These are phyloP conservation scores for Agrotis puta DNA, from an alignment of 2,888 invertebrate genomes.

Conservation along the genomic window DNA sequence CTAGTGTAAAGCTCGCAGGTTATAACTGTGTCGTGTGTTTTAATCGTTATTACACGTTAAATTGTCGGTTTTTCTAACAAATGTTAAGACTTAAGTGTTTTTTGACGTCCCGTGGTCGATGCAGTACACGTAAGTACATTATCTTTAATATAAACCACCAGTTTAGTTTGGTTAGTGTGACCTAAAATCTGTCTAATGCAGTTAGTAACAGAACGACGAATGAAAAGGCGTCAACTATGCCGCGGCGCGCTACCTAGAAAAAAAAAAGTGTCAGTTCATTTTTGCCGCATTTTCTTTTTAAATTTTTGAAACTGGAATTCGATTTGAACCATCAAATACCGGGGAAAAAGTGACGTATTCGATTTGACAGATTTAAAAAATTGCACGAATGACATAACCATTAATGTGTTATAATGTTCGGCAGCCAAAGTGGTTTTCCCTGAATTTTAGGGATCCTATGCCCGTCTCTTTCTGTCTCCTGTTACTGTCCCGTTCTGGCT, in stretches of 20 bases:
- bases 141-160: constrained; percentile 64
- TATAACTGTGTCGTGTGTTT: constrained; percentile 59
- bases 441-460: constrained; percentile 77
- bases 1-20: constrained; percentile 53
- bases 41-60: constrained; percentile 60
- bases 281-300: constrained; percentile 37
- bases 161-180: constrained; percentile 73
- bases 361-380: constrained; percentile 58
- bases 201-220: constrained; percentile 74
- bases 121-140: constrained; percentile 67
- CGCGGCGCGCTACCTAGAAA: constrained; percentile 31
- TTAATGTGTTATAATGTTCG: constrained; percentile 68
- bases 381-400: constrained; percentile 73
- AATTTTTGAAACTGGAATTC: constrained; percentile 24
- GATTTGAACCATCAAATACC: constrained; percentile 21
- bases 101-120: constrained; percentile 50
- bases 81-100: constrained; percentile 69
- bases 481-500: constrained; percentile 72
- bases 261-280: constrained; percentile 33
- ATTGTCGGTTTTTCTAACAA: constrained; percentile 67
- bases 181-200: constrained; percentile 85
- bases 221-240: constrained; percentile 50
- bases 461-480: constrained; percentile 69
- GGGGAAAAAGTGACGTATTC: constrained; percentile 38
- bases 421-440: constrained; percentile 74